Evolutionary conservation across 1,140 invertebrate species (phyloP).

Genomic region (Conus ventricosus): DNA sequence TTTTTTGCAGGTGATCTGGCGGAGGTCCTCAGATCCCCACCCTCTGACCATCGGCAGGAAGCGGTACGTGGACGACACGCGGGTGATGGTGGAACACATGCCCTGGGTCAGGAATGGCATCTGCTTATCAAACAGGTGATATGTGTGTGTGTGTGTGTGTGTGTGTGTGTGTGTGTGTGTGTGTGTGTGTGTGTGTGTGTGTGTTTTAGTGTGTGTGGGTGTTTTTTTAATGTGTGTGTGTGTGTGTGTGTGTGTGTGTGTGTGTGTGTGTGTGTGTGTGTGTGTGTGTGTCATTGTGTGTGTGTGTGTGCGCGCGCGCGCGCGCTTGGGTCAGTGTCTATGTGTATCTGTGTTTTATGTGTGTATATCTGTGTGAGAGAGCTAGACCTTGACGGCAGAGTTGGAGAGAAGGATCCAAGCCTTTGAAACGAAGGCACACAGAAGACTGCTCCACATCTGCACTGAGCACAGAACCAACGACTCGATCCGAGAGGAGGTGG

Average conservation of each 20-base stretch:
- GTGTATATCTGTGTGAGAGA: background rate
- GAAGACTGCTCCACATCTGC: no score
- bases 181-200: background rate
- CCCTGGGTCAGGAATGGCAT: slow-evolving; percentile 54
- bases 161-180: background rate
- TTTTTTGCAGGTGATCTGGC: slow-evolving; percentile 57
- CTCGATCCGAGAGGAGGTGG: no score
- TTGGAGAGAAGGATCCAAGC: no score
- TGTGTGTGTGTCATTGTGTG: background rate
- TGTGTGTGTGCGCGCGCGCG: background rate
- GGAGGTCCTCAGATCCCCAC: slow-evolving; percentile 55
- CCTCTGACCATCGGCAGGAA: slow-evolving; percentile 57
- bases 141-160: background rate
- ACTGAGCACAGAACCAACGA: no score
- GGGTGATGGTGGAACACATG: slow-evolving; percentile 50
- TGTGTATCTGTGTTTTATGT: background rate
- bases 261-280: background rate
- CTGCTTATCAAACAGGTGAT: slow-evolving; percentile 57
- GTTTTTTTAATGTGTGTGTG: background rate
- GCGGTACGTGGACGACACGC: slow-evolving; percentile 51
- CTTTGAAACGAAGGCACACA: no score
- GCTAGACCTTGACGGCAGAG: no score
- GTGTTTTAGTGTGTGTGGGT: background rate
- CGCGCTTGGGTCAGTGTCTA: background rate
- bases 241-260: background rate